phyloP scores from a whole-genome alignment of 2,113 vertebrate genomes.

The Lophius piscatorius region DNA sequence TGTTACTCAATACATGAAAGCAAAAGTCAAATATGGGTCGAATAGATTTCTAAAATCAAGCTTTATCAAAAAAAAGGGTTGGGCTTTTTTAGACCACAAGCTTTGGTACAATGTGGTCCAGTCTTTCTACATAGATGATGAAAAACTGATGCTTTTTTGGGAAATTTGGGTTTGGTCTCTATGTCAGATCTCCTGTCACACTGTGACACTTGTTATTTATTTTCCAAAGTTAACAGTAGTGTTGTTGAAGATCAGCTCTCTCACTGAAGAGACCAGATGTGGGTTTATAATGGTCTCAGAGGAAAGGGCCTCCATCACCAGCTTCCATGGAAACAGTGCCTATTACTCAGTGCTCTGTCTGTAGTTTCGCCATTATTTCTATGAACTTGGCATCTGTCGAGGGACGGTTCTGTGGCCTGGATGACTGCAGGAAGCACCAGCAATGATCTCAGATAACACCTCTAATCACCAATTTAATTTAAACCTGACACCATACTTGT shows the following conservation, averaged over 20 bases:
- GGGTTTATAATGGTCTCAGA: constrained; percentile 25
- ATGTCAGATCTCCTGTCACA: not conserved
- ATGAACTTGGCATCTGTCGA: constrained; percentile 43
- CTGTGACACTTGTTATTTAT: not conserved
- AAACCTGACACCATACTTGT: constrained; percentile 60
- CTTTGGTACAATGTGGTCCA: no score
- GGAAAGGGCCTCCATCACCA: constrained; percentile 35
- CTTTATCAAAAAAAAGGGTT: no score
- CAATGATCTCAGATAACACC: constrained; percentile 75
- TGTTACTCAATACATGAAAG: no score
- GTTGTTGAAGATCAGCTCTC: not conserved
- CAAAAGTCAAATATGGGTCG: no score
- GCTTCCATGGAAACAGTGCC: constrained; percentile 54
- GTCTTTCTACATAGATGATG: no score
- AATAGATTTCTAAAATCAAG: no score
- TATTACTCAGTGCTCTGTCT: constrained; percentile 5
- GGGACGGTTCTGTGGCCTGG: constrained; percentile 17
- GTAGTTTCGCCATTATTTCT: constrained; percentile 45
- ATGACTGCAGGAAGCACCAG: constrained; percentile 44
- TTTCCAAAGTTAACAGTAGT: not conserved
- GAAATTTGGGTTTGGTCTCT: not conserved
- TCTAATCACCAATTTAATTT: constrained; percentile 76
- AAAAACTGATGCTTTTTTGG: no score
- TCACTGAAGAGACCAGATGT: constrained; percentile 23
- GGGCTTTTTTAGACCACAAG: no score